Base-by-base conservation (phyloP, 2,113 vertebrate genomes). In the Albula goreensis region DNA sequence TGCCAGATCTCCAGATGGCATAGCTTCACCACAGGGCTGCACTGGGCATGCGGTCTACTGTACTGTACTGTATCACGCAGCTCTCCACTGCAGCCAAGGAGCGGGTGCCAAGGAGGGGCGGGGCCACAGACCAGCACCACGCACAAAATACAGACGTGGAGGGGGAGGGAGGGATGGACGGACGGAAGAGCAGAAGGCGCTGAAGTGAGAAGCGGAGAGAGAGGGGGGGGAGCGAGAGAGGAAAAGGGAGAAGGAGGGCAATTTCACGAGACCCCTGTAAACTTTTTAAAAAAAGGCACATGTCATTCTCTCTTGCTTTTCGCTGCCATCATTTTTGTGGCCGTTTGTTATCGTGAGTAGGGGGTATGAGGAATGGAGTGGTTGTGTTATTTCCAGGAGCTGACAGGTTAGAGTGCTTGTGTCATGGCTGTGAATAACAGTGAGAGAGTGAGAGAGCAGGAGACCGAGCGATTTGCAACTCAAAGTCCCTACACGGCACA, bases 1-100 rank as follows among this genome's bases (percentile, higher is more conserved):
- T 94, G 95, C 94, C 94, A 95, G 94, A 91, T 90, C 92, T 92
- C 90, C 95, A 95, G 95, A 95, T 96, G 94, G 94, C 86, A 51
- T 86, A 83, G 89, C 89, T 60, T 90, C 85, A 86, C 91, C 85
- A 88, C 92, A 86, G 86, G 83, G 80, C 87, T 85, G 52, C 86
- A 88, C 91, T 89, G 89, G 86, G 91, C 91, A 86, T 92, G 89
- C 87, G 89, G 89, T 89, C 87, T 90, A 94, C 93, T 93, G 91
- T 93, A 93, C 82, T 87, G 85, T 63, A 87, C 83, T 48, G 80
- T 87, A 52, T 60, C 41, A 53, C 63, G 11, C 49, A 77, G 86
- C 78, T 52, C 4, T 66, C 51, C n/a, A 81, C 7, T 13, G 85
- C 56, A 31, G 22, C 77, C 70, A 22, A 56, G 11, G 57, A 49